These are phyloP conservation scores for Ahaetulla prasina DNA, from an alignment of 2,113 vertebrate genomes.

Conservation along the genomic window DNA sequence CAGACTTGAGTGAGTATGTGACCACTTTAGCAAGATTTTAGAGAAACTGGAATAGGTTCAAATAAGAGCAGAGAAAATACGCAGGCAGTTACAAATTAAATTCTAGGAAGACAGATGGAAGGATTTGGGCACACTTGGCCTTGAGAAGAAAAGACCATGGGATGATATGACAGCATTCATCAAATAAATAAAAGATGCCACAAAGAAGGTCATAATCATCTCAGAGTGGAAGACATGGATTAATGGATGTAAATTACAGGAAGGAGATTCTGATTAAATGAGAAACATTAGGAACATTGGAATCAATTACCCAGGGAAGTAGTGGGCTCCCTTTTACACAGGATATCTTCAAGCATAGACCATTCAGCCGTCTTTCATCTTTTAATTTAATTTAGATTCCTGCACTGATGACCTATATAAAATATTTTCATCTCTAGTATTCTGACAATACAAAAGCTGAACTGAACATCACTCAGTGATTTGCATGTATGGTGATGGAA, in stretches of 20 bases:
- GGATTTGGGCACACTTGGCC: not conserved
- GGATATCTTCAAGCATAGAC: not conserved
- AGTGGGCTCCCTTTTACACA: not conserved
- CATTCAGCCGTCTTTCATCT: not conserved
- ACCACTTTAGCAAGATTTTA: not conserved
- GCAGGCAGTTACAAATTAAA: not conserved
- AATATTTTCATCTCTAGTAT: not conserved
- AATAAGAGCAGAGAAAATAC: not conserved
- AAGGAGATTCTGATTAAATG: not conserved
- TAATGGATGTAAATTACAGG: not conserved
- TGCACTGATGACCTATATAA: not conserved
- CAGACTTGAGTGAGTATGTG: not conserved
- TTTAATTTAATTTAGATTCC: not conserved
- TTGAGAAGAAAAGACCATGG: not conserved
- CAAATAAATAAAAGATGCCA: not conserved
- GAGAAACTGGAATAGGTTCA: not conserved
- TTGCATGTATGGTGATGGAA: not conserved
- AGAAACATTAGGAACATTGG: not conserved
- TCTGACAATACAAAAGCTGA: not conserved
- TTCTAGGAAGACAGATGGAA: not conserved
- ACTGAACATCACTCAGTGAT: not conserved
- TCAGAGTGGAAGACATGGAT: not conserved
- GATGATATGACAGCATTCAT: not conserved
- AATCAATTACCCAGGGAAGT: not conserved
- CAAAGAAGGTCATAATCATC: not conserved